Evolutionary conservation across 2,888 invertebrate species (phyloP), one percentile per base, ranked within the genome.

Genomic region (Bugulina stolonifera): DNA sequence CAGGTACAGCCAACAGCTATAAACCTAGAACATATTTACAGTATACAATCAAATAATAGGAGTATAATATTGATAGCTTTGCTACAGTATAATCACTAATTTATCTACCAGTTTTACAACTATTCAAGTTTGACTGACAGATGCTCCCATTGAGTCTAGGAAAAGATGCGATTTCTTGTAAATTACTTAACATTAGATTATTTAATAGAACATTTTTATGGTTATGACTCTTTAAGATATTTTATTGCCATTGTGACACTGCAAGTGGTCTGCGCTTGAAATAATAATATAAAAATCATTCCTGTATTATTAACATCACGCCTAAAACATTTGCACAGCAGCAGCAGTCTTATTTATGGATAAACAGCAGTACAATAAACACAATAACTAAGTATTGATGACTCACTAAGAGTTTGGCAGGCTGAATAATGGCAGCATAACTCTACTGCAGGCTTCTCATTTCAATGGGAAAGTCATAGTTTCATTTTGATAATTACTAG

Each of bases 71-170:
- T 43, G 43, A 43, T 43, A 18, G 43, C 43, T 43, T 43, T 43
- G 43, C 43, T 43, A n/a, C 43, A 43, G 55, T 23, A 25, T 64
- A 32, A 64, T 64, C 64, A 64, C 64, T 64, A 14, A 64, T 32
- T 32, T 64, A 64, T 64, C 64, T 32, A 22, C 34, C 64, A 57
- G 5, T 57, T 57, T 57, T 57, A 55, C 55, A 14, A 32, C 27
- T 64, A 64, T 64, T 34, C 32, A 64, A 27, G 29, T 18, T 27
- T 34, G 64, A 32, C 64, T 64, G 29, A 34, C 32, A 64, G 64
- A 34, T 25, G 64, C 64, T 64, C 64, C n/a, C 64, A 64, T 14
- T 25, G 64, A 64, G 64, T 64, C 64, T 64, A 64, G 29, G 29
- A 43, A 43, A 43, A 43, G 5, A 43, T 43, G 43, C 18, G 18